Evolutionary conservation across 2,888 invertebrate species (phyloP), one percentile per base, ranked within the genome.

Genomic region (Calameuta filiformis): DNA sequence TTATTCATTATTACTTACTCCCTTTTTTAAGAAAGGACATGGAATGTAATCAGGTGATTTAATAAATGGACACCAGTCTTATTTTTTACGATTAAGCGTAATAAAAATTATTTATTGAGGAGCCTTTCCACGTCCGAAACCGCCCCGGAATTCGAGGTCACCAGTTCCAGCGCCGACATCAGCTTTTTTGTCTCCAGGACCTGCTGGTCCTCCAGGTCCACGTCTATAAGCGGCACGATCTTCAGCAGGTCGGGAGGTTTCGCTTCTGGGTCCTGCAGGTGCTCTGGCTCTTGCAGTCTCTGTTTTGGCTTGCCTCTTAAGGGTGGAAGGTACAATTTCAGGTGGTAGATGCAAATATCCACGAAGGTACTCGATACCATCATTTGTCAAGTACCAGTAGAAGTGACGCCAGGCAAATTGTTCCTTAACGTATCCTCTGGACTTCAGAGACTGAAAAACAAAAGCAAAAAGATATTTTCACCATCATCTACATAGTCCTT

Each of bases 351-450:
- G 98, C 83, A 99, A 94, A 93, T 97, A 99, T 90, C 96, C 96
- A 84, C 99, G 94, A 84, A 99, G 93, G 92, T 98, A 99, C 92
- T 98, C 97, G 91, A 99, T 99, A 85, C 99, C 99, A 90, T 99
- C 98, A 92, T 99, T 99, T 84, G 98, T 99, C 86, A 99, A 94
- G 93, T 98, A 98, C 99, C 99, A 99, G 92, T 99, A 99, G 90
- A 97, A 99, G 92, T 99, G 99, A 89, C 99, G 95, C 99, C 99
- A 99, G 6, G 99, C 99, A 92, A 99, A 99, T 93, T 99, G 99
- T 94, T 99, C 99, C 92, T 97, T 98, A n/a, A 99, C 99, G 90
- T 96, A 97, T 80, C 99, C 99, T 92, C 97, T 95, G 4, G 99
- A 99, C 93, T 98, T 98, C 85, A 99, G 93, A 12, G 98, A 98